phyloP scores from a whole-genome alignment of 2,888 invertebrate genomes.

The Crepidodera aurea region DNA sequence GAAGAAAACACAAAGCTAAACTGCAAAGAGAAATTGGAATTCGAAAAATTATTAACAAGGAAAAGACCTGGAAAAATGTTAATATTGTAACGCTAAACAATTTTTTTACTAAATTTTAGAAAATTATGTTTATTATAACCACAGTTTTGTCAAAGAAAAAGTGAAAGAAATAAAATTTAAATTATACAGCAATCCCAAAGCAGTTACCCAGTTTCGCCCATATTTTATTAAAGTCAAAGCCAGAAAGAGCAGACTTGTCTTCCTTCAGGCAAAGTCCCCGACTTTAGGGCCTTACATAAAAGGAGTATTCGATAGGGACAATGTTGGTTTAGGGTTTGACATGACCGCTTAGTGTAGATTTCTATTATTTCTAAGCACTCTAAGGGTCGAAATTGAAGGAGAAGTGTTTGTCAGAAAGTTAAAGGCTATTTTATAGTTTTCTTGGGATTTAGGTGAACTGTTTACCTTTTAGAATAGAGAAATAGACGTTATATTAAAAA shows the following conservation, averaged over 20 bases:
- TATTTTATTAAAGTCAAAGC: not conserved
- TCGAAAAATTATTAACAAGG: not conserved
- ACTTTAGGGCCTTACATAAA: not conserved
- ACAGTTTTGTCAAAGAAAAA: too few relatives aligned
- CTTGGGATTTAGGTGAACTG: not conserved
- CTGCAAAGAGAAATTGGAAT: not conserved
- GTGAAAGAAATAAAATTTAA: too few relatives aligned
- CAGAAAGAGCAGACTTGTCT: not conserved
- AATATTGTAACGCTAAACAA: not conserved
- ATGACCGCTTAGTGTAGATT: not conserved
- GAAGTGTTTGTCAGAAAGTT: not conserved
- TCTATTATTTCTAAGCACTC: not conserved
- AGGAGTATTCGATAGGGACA: not conserved
- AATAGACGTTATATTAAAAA: too few relatives aligned
- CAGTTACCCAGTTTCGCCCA: too few relatives aligned
- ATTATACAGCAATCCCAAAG: too few relatives aligned
- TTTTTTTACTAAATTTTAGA: too few relatives aligned
- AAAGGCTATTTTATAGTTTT: not conserved
- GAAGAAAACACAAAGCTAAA: not conserved
- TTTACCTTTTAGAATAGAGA: too few relatives aligned
- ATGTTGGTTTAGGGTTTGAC: not conserved
- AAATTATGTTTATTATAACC: too few relatives aligned
- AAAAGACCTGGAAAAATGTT: not conserved
- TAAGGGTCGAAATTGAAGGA: not conserved
- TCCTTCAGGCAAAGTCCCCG: not conserved